These are phyloP conservation scores for Brachionus plicatilis DNA, from an alignment of 1,140 invertebrate species.

Conservation along the genomic window DNA sequence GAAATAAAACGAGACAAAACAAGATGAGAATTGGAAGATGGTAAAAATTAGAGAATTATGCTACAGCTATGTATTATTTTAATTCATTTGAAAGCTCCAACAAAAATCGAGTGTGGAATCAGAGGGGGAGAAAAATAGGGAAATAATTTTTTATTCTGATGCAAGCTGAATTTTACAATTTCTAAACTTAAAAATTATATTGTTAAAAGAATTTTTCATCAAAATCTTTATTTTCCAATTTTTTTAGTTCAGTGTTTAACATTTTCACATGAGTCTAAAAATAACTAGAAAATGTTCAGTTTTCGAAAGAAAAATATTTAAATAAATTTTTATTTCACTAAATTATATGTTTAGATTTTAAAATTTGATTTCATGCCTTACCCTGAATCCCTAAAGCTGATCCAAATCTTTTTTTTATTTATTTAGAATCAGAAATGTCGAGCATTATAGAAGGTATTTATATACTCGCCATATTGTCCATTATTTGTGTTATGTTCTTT, in stretches of 20 bases:
- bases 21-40: not conserved
- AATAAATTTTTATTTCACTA: not conserved
- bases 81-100: not conserved
- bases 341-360: not conserved
- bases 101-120: not conserved
- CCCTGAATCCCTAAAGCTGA: not conserved
- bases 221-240: no score
- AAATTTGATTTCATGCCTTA: not conserved
- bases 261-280: not conserved
- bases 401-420: not conserved
- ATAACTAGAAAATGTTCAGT: not conserved
- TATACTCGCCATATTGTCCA: not conserved
- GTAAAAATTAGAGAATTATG: slow-evolving; percentile 13
- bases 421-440: not conserved
- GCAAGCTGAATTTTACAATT: not conserved
- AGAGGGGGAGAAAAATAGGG: not conserved
- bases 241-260: not conserved
- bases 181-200: not conserved
- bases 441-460: not conserved
- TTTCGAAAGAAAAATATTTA: not conserved
- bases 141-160: not conserved
- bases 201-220: no score
- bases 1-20: not conserved
- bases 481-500: not conserved
- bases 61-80: not conserved